These are phyloP conservation scores for Falco biarmicus DNA, from an alignment of 2,797 vertebrate genomes.

Conservation along the genomic window DNA sequence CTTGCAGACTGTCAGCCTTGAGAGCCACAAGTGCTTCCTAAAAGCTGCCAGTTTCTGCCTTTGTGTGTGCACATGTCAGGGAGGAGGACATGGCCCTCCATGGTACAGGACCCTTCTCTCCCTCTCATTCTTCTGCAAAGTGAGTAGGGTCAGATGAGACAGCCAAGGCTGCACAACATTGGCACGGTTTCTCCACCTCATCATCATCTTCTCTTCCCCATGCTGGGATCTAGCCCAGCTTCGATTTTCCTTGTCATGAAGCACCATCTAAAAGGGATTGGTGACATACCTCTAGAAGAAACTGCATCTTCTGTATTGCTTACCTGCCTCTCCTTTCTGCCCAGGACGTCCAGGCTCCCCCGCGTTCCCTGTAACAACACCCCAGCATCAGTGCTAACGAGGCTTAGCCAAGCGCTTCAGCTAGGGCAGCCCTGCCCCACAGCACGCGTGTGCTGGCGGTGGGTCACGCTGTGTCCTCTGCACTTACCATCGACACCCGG, in stretches of 20 bases:
- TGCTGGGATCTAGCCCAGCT: not conserved
- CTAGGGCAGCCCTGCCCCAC: not conserved
- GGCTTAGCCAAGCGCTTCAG: not conserved
- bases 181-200: not conserved
- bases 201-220: not conserved
- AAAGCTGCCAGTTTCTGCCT: not conserved
- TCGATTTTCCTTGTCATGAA: not conserved
- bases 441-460: accelerated
- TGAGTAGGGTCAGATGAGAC: not conserved
- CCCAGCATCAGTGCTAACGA: not conserved
- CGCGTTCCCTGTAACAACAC: not conserved
- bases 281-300: not conserved
- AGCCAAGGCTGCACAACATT: not conserved
- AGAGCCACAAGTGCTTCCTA: not conserved
- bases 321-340: conserved; percentile 60
- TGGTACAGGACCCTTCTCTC: not conserved
- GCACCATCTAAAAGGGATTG: not conserved
- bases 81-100: not conserved
- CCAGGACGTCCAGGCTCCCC: conserved; percentile 41
- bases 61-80: not conserved
- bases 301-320: not conserved
- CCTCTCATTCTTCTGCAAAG: not conserved
- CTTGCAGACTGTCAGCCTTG: not conserved
- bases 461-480: not conserved
- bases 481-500: conserved; percentile 12